These are phyloP conservation scores for Plagodis pulveraria DNA, from an alignment of 2,888 invertebrate species.

Conservation along the genomic window DNA sequence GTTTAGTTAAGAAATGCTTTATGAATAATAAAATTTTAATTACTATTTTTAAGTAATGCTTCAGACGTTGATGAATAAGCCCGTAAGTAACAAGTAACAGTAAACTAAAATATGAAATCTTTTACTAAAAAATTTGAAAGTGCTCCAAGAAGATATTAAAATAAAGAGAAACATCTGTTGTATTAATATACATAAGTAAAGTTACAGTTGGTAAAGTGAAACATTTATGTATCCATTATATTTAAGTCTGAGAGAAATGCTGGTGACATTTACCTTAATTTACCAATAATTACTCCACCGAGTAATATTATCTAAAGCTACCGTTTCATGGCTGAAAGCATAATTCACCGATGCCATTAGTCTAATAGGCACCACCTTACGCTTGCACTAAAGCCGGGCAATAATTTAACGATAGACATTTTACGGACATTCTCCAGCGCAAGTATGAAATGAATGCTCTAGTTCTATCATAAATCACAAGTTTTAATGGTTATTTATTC, in stretches of 20 bases:
- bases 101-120: too few species aligned
- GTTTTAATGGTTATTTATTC: slow-evolving; percentile 76
- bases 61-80: too few species aligned
- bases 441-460: slow-evolving; percentile 51
- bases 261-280: neutral
- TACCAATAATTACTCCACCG: slow-evolving; percentile 17
- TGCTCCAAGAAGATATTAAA: too few species aligned
- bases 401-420: slow-evolving; percentile 39
- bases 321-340: slow-evolving; percentile 29
- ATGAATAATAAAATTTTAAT: too few species aligned
- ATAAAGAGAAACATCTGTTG: too few species aligned
- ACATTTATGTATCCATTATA: neutral
- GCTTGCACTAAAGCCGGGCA: slow-evolving; percentile 38
- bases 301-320: slow-evolving; percentile 28
- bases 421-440: slow-evolving; percentile 43
- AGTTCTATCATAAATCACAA: slow-evolving; percentile 61
- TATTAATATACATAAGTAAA: too few species aligned
- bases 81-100: too few species aligned
- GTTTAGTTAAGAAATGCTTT: too few species aligned
- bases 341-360: slow-evolving; percentile 36
- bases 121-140: too few species aligned
- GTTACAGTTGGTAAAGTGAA: neutral
- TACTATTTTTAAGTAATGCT: too few species aligned
- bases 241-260: too few species aligned
- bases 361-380: slow-evolving; percentile 36